These are phyloP conservation scores for Oryzias javanicus DNA, from an alignment of 2,113 vertebrate species.

Conservation along the genomic window DNA sequence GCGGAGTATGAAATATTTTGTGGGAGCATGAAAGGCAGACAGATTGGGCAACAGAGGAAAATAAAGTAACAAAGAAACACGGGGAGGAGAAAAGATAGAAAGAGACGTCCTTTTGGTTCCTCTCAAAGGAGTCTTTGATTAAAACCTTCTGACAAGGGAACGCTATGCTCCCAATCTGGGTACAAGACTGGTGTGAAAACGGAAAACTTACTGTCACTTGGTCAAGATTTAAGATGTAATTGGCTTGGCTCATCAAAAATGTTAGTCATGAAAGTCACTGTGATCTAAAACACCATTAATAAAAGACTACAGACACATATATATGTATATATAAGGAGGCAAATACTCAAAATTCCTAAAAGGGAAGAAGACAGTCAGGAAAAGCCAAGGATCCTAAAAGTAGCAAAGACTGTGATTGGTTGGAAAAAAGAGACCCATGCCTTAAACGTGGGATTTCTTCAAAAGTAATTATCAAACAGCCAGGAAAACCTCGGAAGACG, in stretches of 20 bases:
- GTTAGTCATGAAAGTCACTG: constrained; percentile 25
- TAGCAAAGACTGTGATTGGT: constrained; percentile 15
- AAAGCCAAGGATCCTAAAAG: constrained; percentile 52
- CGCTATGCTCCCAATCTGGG: constrained; percentile 13
- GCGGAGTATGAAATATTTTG: constrained; percentile 25
- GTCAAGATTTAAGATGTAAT: not conserved
- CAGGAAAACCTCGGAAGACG: constrained; percentile 40
- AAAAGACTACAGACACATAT: not conserved
- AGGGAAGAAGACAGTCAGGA: constrained; percentile 26
- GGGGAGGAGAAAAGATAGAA: constrained; percentile 2
- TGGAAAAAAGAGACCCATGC: constrained; percentile 27
- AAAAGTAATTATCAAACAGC: constrained; percentile 28
- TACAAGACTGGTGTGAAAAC: not conserved
- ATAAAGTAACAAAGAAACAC: constrained; percentile 19
- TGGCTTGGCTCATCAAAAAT: constrained; percentile 48
- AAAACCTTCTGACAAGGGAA: constrained; percentile 43
- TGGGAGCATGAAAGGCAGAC: constrained; percentile 22
- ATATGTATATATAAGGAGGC: no score
- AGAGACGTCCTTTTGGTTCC: constrained; percentile 5
- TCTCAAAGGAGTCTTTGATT: constrained; percentile 39
- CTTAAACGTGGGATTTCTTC: constrained; percentile 39
- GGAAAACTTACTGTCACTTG: not conserved
- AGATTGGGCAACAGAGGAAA: constrained; percentile 11
- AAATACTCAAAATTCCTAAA: not conserved
- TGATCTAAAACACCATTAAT: not conserved